phyloP scores from a whole-genome alignment of 2,888 invertebrate species.

The Lathronympha strigana region DNA sequence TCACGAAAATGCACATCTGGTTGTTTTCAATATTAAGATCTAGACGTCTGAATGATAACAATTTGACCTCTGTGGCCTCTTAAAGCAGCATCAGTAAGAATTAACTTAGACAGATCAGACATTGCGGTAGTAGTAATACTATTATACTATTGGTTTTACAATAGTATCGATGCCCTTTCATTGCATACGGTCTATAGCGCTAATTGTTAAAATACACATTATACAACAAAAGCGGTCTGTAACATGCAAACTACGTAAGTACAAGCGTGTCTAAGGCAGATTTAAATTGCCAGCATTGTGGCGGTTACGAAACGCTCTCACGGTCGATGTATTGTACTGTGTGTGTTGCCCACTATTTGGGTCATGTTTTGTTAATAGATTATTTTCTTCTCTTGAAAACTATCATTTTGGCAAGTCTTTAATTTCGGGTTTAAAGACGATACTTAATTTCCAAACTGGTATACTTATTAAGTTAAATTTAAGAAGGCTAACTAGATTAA shows the following conservation, averaged over 20 bases:
- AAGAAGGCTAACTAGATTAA: too few relatives aligned
- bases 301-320: slow-evolving; percentile 74
- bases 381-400: slow-evolving; percentile 30
- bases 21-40: too few relatives aligned
- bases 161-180: not conserved
- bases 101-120: too few relatives aligned
- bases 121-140: too few relatives aligned
- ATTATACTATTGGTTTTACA: too few relatives aligned
- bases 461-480: too few relatives aligned
- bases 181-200: slow-evolving; percentile 30
- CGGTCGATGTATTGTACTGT: slow-evolving; percentile 66
- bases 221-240: slow-evolving; percentile 52
- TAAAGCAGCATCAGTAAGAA: too few relatives aligned
- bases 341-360: slow-evolving; percentile 55
- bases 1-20: too few relatives aligned
- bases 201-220: slow-evolving; percentile 55
- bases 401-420: not conserved
- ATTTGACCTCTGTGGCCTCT: too few relatives aligned
- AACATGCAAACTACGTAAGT: slow-evolving; percentile 52
- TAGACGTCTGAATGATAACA: too few relatives aligned
- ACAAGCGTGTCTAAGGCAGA: slow-evolving; percentile 66
- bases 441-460: too few relatives aligned
- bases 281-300: slow-evolving; percentile 73
- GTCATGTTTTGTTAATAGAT: slow-evolving; percentile 52
- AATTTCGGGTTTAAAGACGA: too few relatives aligned